These are phyloP conservation scores for Nomia melanderi DNA, from an alignment of 1,140 invertebrate genomes.

Conservation along the genomic window DNA sequence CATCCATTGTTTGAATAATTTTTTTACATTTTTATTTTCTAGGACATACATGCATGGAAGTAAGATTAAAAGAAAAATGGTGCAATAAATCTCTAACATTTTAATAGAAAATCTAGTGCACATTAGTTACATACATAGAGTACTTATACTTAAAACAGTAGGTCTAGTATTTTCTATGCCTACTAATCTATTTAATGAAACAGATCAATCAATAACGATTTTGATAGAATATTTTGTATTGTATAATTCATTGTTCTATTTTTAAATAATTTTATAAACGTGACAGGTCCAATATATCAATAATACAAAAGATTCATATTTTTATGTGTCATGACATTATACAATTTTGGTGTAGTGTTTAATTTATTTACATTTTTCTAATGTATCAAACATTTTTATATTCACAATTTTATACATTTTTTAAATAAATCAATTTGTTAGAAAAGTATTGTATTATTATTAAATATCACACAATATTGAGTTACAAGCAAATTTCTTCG, in stretches of 20 bases:
- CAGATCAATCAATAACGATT: constrained; percentile 9
- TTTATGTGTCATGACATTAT: constrained; percentile 17
- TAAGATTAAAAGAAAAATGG: constrained; percentile 32
- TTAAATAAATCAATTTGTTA: constrained; percentile 71
- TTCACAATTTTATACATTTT: constrained; percentile 68
- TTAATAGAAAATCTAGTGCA: constrained; percentile 29
- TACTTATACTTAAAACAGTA: constrained; percentile 45
- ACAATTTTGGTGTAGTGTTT: constrained; percentile 14
- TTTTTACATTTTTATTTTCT: neutral
- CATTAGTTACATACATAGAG: constrained; percentile 46
- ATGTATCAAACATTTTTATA: constrained; percentile 50
- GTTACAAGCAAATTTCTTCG: neutral
- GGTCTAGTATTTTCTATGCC: constrained; percentile 39
- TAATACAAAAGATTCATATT: constrained; percentile 15
- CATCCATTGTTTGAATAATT: constrained; percentile 22
- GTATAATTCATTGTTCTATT: constrained; percentile 24
- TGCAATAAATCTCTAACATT: constrained; percentile 52
- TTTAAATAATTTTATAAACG: constrained; percentile 24
- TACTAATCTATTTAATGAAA: constrained; percentile 18
- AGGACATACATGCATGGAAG: constrained; percentile 32
- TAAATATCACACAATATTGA: neutral
- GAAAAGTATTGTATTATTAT: constrained; percentile 32
- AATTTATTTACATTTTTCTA: constrained; percentile 1
- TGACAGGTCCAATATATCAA: neutral
- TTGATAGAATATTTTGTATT: constrained; percentile 16